Percentiles rank a stretch among this genome's conserved stretches.
These are phyloP conservation scores for Flabesymbios commensalis DNA, from an alignment of 2,888 invertebrate species.

Conservation along the genomic window DNA sequence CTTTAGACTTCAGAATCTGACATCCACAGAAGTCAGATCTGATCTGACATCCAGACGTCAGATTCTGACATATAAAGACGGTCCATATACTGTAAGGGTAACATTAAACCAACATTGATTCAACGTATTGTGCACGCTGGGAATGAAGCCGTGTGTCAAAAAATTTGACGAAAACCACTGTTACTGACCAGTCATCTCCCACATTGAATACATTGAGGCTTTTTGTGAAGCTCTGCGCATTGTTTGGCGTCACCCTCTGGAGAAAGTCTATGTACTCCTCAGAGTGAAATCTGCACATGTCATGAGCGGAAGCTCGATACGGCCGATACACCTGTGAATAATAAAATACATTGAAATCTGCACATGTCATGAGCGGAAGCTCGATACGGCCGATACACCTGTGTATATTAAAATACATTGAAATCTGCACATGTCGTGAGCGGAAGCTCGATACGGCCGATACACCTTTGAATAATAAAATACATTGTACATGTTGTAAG, in stretches of 20 bases:
- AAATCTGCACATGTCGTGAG: conserved; percentile 93
- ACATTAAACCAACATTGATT: no score
- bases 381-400: neutral
- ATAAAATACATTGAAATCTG: neutral
- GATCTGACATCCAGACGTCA: no score
- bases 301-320: conserved; percentile 89
- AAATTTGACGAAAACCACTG: no score
- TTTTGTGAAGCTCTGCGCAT: conserved; percentile 90
- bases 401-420: neutral
- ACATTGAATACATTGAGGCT: conserved; percentile 93
- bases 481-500: no score
- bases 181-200: conserved; percentile 83
- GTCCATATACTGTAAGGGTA: no score
- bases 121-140: no score
- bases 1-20: no score
- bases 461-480: conserved; percentile 77
- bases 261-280: conserved; percentile 98
- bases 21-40: no score
- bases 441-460: conserved; percentile 88
- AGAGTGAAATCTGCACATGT: conserved; percentile 97
- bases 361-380: neutral
- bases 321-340: conserved; percentile 81
- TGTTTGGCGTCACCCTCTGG: conserved; percentile 89
- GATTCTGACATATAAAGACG: no score
- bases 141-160: no score